Conservation (phyloP, 2,797 vertebrate genomes). For the Cygnus olor region DNA sequence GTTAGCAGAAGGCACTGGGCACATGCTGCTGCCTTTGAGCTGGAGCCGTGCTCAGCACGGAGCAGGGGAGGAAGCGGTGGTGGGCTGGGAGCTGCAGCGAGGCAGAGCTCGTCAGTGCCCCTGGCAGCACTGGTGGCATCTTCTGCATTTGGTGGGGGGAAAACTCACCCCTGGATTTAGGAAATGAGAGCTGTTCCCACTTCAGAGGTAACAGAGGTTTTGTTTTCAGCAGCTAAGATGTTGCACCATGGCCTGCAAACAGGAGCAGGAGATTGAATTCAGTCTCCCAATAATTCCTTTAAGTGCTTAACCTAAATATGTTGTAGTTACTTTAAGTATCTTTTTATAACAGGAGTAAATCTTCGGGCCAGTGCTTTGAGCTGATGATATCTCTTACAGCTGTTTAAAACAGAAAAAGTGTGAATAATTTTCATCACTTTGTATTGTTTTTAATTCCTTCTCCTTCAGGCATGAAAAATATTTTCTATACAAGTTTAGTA, state of each 20-base stretch:
- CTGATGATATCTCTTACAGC: not conserved
- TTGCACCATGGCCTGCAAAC: conserved; percentile 43
- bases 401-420: not conserved
- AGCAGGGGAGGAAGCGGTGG: not conserved
- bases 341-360: conserved; percentile 63
- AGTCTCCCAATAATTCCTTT: conserved; percentile 66
- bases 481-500: not conserved
- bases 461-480: not conserved
- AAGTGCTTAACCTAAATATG: conserved; percentile 69
- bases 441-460: not conserved
- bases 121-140: rapidly evolving
- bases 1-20: not conserved
- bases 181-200: not conserved
- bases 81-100: not conserved
- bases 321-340: conserved; percentile 65
- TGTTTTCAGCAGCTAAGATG: not conserved
- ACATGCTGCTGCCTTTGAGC: not conserved
- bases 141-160: not conserved
- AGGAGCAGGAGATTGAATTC: conserved; percentile 46
- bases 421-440: not conserved
- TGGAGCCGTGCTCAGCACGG: not conserved
- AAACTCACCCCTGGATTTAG: not conserved
- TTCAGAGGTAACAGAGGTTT: not conserved
- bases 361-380: conserved; percentile 31
- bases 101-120: not conserved